phyloP scores from a whole-genome alignment of 2,797 vertebrate species.

The Lepilemur septentrionalis region DNA sequence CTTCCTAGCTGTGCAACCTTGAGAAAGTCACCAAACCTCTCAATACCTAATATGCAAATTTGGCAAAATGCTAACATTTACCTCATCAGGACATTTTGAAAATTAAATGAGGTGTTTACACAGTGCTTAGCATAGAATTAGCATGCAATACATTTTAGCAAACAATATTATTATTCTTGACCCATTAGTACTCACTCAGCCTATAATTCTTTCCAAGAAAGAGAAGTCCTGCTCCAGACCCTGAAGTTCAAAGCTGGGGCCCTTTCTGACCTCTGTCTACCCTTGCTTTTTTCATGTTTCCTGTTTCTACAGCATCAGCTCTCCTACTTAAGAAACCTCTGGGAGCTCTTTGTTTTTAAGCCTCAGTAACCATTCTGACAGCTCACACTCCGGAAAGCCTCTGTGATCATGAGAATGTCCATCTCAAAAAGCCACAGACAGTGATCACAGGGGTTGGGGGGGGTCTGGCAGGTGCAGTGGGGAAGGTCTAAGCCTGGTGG shows the following conservation, averaged over 20 bases:
- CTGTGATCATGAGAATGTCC: not conserved
- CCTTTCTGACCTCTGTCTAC: not conserved
- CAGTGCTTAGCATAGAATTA: not conserved
- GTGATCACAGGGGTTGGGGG: too few relatives aligned
- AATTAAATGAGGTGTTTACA: not conserved
- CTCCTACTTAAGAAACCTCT: not conserved
- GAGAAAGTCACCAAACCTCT: not conserved
- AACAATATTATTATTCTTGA: not conserved
- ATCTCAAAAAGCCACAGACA: not conserved
- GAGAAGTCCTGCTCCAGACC: not conserved
- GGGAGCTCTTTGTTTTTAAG: not conserved
- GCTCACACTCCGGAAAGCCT: not conserved
- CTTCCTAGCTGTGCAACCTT: not conserved
- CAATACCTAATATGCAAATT: not conserved
- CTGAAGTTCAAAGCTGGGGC: not conserved
- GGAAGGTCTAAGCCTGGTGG: not conserved
- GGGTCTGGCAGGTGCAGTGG: not conserved
- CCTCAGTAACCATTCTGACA: not conserved
- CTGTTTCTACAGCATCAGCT: not conserved
- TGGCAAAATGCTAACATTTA: not conserved
- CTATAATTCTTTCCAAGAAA: not conserved
- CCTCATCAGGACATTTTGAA: not conserved
- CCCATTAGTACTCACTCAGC: not conserved
- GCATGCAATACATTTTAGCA: not conserved
- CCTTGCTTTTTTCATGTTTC: not conserved